A percentile compares a stretch with the other conserved stretches of the same genome.
Evolutionary conservation across 1,140 invertebrate species (phyloP).

Genomic region (Aphaenogaster rudis): DNA sequence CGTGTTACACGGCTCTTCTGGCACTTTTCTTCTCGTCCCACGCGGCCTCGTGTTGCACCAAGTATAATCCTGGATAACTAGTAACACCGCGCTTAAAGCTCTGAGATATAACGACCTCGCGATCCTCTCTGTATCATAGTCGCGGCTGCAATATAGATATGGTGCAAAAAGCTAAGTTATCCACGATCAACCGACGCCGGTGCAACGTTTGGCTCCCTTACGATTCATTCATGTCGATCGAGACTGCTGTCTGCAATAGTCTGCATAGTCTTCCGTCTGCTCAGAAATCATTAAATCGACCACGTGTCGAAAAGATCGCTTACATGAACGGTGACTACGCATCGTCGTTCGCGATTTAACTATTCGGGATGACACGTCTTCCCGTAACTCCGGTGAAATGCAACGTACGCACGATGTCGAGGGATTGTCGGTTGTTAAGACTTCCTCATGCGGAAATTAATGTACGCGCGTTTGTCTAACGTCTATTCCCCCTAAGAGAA

Average conservation of each 20-base stretch:
- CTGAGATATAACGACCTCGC: neutral
- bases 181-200: neutral
- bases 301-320: neutral
- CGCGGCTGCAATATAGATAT: neutral
- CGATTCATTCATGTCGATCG: conserved; percentile 26
- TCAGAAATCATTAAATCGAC: conserved; percentile 23
- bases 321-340: conserved; percentile 2
- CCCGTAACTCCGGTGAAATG: neutral
- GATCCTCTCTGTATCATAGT: neutral
- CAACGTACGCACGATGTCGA: conserved; percentile 12
- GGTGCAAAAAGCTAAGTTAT: conserved; percentile 22
- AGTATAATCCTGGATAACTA: neutral
- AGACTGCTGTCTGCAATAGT: neutral
- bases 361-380: neutral
- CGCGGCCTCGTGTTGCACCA: conserved; percentile 13
- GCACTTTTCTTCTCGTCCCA: conserved; percentile 6
- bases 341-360: conserved; percentile 24
- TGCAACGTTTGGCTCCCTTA: neutral
- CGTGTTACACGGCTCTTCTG: conserved; percentile 31
- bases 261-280: neutral
- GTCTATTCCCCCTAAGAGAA: conserved; percentile 45
- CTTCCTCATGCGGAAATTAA: conserved; percentile 13
- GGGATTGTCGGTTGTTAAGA: conserved; percentile 5
- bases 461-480: conserved; percentile 20
- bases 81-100: neutral